Evolutionary conservation across 1,140 invertebrate species (phyloP), one percentile per base, ranked within the genome.

Genomic region (Littorina saxatilis): DNA sequence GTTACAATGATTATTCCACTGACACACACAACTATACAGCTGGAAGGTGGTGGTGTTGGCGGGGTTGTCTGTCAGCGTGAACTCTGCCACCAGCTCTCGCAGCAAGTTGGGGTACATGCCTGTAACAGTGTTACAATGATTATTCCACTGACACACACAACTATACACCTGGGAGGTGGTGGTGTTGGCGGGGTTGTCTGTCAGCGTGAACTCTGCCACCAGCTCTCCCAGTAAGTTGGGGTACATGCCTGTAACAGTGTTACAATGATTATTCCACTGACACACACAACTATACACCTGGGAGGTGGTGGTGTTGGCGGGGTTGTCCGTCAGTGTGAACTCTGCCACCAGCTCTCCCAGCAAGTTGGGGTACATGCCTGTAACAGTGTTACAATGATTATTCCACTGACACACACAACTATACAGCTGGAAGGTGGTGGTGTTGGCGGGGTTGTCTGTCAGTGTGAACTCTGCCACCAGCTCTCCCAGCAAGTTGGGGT

Each of bases 141-240:
- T n/a, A n/a, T n/a, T n/a, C n/a, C n/a, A n/a, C n/a, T n/a, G n/a
- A n/a, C n/a, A n/a, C n/a, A n/a, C n/a, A n/a, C n/a, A n/a, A n/a
- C n/a, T n/a, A 70, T 96, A 94, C 40, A 99, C 93, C 75, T 98
- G 94, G 0, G 97, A 98, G 35, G 97, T 99, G 0, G 98, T 98
- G 27, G 97, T 98, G 89, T 98, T 98, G 29, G 97, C 96, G 39
- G 96, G 95, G 93, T 98, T 99, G 92, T 99, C 98, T 35, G 97
- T 96, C 29, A 99, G 93, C 0, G 98, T 99, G 84, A 99, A 97
- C 93, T 99, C 99, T 1, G 98, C 97, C 2, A 99, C 98, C n/a
- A 99, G 93, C 94, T 99, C 94, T 79, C 93, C 83, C 17, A 94
- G 84, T 39, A 94, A 79, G 27, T 90, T 83, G 58, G 90, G 92